Evolutionary conservation across 1,140 invertebrate species (phyloP).

Genomic region (Polypedilum vanderplanki): DNA sequence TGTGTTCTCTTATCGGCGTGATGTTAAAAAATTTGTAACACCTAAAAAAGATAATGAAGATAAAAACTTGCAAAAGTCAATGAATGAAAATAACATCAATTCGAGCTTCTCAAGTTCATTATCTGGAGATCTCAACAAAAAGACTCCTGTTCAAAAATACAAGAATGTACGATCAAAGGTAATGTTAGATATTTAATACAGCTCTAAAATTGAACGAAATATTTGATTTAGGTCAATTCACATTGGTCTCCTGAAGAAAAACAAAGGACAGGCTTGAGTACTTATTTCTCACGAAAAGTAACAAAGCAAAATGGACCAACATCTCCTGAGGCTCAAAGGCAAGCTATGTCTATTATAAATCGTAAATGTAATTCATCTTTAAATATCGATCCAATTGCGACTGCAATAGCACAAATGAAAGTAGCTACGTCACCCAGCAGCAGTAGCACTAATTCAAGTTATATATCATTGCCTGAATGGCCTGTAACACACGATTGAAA

Average conservation of each 20-base stretch:
- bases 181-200: no score
- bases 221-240: not conserved
- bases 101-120: not conserved
- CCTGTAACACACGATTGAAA: not conserved
- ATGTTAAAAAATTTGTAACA: not conserved
- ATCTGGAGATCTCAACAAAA: no score
- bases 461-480: not conserved
- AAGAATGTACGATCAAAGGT: not conserved
- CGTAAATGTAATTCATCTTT: not conserved
- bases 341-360: not conserved
- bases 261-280: not conserved
- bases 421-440: not conserved
- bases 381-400: not conserved
- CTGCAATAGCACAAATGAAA: not conserved
- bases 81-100: not conserved
- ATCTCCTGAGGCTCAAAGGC: not conserved
- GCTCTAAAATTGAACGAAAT: no score
- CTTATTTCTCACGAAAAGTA: not conserved
- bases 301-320: not conserved
- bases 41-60: not conserved
- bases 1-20: not conserved
- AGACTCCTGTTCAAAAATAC: not conserved
- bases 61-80: not conserved
- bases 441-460: not conserved
- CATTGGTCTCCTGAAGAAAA: conserved; percentile 16